Conservation (phyloP, 2,113 vertebrate genomes). For the Clarias macrocephalus region DNA sequence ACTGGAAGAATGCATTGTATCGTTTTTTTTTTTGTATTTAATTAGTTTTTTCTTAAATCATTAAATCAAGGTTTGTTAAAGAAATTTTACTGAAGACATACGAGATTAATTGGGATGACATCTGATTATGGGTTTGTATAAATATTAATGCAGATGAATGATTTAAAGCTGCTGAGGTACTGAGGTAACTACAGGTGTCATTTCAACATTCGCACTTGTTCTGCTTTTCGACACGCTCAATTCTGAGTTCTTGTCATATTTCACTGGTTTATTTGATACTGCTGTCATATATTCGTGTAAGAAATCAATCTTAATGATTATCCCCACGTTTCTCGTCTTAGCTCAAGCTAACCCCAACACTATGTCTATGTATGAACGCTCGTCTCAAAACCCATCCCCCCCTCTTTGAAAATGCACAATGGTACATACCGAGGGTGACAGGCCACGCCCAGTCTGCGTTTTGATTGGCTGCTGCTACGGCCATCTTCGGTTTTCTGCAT, state of each 20-base stretch:
- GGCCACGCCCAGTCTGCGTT: conserved; percentile 59
- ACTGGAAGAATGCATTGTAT: background rate
- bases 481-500: conserved; percentile 43
- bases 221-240: background rate
- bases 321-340: background rate
- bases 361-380: background rate
- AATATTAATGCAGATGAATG: conserved; percentile 1
- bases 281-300: background rate
- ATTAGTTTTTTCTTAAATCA: background rate
- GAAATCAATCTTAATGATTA: background rate
- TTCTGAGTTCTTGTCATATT: background rate
- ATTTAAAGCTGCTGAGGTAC: background rate
- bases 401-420: conserved; percentile 34
- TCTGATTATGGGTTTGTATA: background rate
- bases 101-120: background rate
- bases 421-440: conserved; percentile 60
- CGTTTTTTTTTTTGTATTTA: background rate
- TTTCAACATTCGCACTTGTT: background rate
- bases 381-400: conserved; percentile 7
- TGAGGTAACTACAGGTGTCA: conserved; percentile 33
- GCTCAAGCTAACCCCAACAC: background rate
- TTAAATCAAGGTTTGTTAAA: background rate
- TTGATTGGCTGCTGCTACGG: conserved; percentile 64
- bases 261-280: background rate
- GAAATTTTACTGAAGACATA: background rate